Conservation (phyloP, 2,888 invertebrate genomes). For the Herminia tarsipennalis region DNA sequence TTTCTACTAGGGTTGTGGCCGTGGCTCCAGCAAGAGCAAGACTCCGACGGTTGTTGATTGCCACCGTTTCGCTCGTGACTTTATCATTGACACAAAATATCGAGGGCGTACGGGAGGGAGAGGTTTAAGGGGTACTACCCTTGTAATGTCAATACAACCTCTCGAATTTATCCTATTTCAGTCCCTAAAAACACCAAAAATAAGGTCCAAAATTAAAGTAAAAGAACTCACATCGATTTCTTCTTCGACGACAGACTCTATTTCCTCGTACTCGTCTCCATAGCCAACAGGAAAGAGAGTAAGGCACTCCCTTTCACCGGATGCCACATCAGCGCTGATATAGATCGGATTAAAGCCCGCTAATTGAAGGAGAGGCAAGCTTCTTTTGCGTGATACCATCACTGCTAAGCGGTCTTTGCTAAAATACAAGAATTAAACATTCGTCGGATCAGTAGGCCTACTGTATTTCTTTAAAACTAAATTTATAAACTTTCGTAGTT, state of each 20-base stretch:
- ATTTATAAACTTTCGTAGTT: too few relatives aligned
- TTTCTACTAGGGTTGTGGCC: too few relatives aligned
- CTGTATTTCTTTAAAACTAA: too few relatives aligned
- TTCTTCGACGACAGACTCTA: slow-evolving; percentile 60
- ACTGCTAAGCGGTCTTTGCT: slow-evolving; percentile 75
- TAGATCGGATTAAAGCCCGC: slow-evolving; percentile 72
- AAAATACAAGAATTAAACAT: slow-evolving; percentile 2
- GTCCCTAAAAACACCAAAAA: too few relatives aligned
- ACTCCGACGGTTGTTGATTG: too few relatives aligned
- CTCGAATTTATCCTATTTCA: background rate
- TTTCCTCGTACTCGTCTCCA: slow-evolving; percentile 70
- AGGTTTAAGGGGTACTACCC: too few relatives aligned
- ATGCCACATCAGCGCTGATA: slow-evolving; percentile 66
- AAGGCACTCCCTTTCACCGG: slow-evolving; percentile 73
- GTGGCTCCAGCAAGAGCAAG: too few relatives aligned
- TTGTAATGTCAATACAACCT: background rate
- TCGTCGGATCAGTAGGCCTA: too few relatives aligned
- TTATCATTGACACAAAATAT: too few relatives aligned
- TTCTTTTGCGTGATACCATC: slow-evolving; percentile 77
- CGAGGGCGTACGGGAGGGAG: too few relatives aligned
- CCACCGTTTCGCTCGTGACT: too few relatives aligned
- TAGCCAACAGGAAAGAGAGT: slow-evolving; percentile 77
- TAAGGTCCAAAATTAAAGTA: too few relatives aligned
- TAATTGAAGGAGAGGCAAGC: slow-evolving; percentile 70
- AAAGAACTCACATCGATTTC: slow-evolving; percentile 33